Evolutionary conservation across 2,797 vertebrate species (phyloP).

Genomic region (Brachyalestes nurse): DNA sequence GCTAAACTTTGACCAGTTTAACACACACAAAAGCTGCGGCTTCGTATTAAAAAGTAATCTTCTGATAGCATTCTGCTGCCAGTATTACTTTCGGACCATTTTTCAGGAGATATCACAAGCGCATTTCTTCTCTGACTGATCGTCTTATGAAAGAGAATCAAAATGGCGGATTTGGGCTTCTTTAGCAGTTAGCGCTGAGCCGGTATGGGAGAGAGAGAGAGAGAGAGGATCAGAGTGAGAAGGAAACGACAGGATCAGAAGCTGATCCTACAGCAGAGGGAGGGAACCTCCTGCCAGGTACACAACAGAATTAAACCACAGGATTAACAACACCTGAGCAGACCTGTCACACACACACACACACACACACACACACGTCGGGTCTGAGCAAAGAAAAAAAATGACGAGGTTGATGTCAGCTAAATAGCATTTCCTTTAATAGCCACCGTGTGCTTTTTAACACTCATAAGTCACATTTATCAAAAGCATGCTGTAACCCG

Average conservation of each 20-base stretch:
- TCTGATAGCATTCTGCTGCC: slow-evolving; percentile 40
- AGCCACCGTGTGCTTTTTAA: too few species aligned
- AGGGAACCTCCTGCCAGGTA: slow-evolving; percentile 55
- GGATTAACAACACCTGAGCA: slow-evolving; percentile 53
- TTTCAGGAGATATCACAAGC: slow-evolving; percentile 26
- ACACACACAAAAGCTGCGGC: slow-evolving; percentile 34
- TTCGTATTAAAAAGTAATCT: slow-evolving; percentile 37
- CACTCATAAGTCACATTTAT: too few species aligned
- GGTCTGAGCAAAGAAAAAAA: too few species aligned
- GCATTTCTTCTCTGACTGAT: slow-evolving; percentile 42
- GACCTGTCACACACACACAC: slow-evolving; percentile 39
- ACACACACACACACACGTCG: slow-evolving; percentile 13
- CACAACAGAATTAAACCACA: slow-evolving; percentile 45
- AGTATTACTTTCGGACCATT: slow-evolving; percentile 15
- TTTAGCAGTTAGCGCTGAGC: slow-evolving; percentile 30
- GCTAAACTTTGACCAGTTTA: slow-evolving; percentile 42
- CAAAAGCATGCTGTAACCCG: too few species aligned
- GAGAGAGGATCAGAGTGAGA: slow-evolving; percentile 22
- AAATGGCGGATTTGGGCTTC: slow-evolving; percentile 51
- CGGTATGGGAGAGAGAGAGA: slow-evolving; percentile 8
- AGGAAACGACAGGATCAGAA: slow-evolving; percentile 35
- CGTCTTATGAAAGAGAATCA: slow-evolving; percentile 49
- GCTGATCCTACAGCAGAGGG: slow-evolving; percentile 37
- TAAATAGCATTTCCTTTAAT: neutral
- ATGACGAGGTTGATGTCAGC: slow-evolving; percentile 21